Conservation (phyloP, 2,113 vertebrate genomes). For the Xenopus tropicalis region UCB_Xtro_10.0 CM004447.2:136370501-136371000, state of each 20-base stretch:
- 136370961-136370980: too few species aligned
- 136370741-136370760: slow-evolving; percentile 24
- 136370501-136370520: not conserved
- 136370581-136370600: slow-evolving; percentile 9
- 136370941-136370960: too few species aligned
- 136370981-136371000: too few species aligned
- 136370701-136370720: slow-evolving; percentile 28
- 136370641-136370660: slow-evolving; percentile 29
- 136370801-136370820: not conserved
- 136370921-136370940: too few species aligned
- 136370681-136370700: slow-evolving; percentile 25
- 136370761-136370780: slow-evolving; percentile 8
- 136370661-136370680: slow-evolving; percentile 22
- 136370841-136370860: not conserved
- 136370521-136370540: slow-evolving; percentile 14
- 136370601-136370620: slow-evolving; percentile 19
- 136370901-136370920: too few species aligned
- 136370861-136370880: too few species aligned
- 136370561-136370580: slow-evolving; percentile 1
- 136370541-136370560: slow-evolving; percentile 7
- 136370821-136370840: not conserved
- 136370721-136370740: slow-evolving; percentile 32
- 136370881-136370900: too few species aligned
- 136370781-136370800: not conserved
- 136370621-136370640: slow-evolving; percentile 8